Conservation (phyloP, 2,888 invertebrate genomes). For the Mactromeris polynyma region DNA sequence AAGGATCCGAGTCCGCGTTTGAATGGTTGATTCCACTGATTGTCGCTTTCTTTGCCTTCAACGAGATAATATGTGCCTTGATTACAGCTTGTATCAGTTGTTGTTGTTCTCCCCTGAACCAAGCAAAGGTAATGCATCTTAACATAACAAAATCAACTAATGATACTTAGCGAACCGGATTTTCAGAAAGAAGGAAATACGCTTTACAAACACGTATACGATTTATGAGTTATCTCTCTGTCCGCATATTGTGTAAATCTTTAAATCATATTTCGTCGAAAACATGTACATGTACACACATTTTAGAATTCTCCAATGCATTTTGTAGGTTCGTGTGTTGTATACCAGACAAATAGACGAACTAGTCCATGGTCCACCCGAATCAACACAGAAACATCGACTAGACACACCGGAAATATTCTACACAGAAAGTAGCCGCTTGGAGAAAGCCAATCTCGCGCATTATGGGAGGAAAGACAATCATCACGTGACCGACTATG, state of each 20-base stretch:
- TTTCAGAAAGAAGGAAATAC: no score
- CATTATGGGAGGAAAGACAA: slow-evolving; percentile 12
- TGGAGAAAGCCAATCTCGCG: slow-evolving; percentile 25
- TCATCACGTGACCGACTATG: slow-evolving; percentile 13
- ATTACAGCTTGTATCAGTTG: slow-evolving; percentile 77
- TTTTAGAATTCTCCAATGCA: no score
- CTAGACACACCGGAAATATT: slow-evolving; percentile 65
- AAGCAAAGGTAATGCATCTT: slow-evolving; percentile 69
- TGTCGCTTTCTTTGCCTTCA: slow-evolving; percentile 74
- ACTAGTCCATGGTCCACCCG: not conserved
- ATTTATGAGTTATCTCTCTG: no score
- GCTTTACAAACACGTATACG: no score
- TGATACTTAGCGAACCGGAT: no score
- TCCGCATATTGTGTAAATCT: no score
- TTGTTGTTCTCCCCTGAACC: slow-evolving; percentile 76
- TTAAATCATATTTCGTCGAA: no score
- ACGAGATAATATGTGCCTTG: slow-evolving; percentile 75
- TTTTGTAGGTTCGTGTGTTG: slow-evolving; percentile 59
- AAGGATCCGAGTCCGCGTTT: slow-evolving; percentile 52
- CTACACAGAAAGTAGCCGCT: slow-evolving; percentile 54
- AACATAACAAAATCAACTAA: no score
- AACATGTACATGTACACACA: no score
- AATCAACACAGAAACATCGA: slow-evolving; percentile 51
- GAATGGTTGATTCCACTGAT: slow-evolving; percentile 76
- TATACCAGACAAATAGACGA: slow-evolving; percentile 59